phyloP scores from a whole-genome alignment of 2,797 vertebrate species.

The Aphelocoma californica region DNA sequence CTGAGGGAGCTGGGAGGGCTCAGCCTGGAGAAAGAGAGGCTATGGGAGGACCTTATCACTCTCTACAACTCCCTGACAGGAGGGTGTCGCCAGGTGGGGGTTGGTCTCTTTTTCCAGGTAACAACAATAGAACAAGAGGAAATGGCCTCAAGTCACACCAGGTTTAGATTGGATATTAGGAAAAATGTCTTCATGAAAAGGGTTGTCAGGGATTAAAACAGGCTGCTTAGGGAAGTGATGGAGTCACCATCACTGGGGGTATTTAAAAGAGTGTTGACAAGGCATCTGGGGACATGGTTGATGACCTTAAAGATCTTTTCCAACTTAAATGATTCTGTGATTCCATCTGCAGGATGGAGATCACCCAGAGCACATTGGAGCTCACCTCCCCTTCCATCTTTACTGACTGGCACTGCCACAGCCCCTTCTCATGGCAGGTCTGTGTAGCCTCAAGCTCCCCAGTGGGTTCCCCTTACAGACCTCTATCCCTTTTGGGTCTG shows the following conservation, averaged over 20 bases:
- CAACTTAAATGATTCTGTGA: background rate
- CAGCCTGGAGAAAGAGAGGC: background rate
- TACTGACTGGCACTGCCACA: background rate
- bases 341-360: background rate
- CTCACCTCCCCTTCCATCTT: background rate
- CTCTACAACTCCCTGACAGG: background rate
- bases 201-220: background rate
- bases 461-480: background rate
- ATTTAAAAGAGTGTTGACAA: background rate
- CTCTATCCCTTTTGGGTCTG: background rate
- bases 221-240: background rate
- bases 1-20: background rate
- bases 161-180: background rate
- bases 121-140: background rate
- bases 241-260: background rate
- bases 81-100: background rate
- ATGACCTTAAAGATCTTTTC: background rate
- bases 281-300: background rate
- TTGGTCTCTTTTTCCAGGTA: background rate
- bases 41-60: background rate
- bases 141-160: background rate
- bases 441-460: background rate
- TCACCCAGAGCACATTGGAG: background rate
- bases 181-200: background rate
- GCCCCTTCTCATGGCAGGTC: background rate